A percentile compares a stretch with the other conserved stretches of the same genome.
Conservation (phyloP, 2,888 invertebrate genomes). For the Folsomia candida region DNA sequence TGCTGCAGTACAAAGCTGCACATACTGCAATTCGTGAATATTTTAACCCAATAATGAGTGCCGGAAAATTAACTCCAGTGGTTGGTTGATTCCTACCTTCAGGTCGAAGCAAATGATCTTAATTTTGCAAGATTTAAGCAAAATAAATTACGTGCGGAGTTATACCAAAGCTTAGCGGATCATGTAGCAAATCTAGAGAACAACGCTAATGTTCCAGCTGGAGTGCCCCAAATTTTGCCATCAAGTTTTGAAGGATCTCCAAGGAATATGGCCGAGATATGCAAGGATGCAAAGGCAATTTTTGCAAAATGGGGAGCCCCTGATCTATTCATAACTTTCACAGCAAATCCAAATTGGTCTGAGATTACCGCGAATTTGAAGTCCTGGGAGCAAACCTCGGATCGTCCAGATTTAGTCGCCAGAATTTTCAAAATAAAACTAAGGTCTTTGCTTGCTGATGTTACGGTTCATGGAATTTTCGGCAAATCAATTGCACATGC, state of each 20-base stretch:
- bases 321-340: conserved; percentile 47
- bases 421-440: conserved; percentile 50
- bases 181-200: conserved; percentile 5
- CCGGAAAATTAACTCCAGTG: neutral
- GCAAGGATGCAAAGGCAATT: conserved; percentile 16
- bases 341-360: conserved; percentile 55
- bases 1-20: too few relatives aligned
- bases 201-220: conserved; percentile 28
- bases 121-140: neutral
- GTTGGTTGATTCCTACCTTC: neutral
- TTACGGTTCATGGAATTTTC: too few relatives aligned
- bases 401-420: conserved; percentile 50
- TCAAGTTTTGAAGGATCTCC: conserved; percentile 39
- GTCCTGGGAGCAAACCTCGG: conserved; percentile 29
- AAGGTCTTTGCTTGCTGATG: conserved; percentile 40
- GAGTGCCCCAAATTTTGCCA: conserved; percentile 53
- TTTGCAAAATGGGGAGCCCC: conserved; percentile 3
- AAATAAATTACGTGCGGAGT: neutral
- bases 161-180: conserved; percentile 2
- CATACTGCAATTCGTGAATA: too few relatives aligned
- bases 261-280: conserved; percentile 11
- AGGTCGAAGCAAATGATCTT: neutral
- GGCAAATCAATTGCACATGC: too few relatives aligned
- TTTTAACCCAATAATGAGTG: too few relatives aligned
- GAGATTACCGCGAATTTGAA: conserved; percentile 51